Base-by-base conservation (phyloP, 2,797 vertebrate species). In the Decapterus maruadsi region DNA sequence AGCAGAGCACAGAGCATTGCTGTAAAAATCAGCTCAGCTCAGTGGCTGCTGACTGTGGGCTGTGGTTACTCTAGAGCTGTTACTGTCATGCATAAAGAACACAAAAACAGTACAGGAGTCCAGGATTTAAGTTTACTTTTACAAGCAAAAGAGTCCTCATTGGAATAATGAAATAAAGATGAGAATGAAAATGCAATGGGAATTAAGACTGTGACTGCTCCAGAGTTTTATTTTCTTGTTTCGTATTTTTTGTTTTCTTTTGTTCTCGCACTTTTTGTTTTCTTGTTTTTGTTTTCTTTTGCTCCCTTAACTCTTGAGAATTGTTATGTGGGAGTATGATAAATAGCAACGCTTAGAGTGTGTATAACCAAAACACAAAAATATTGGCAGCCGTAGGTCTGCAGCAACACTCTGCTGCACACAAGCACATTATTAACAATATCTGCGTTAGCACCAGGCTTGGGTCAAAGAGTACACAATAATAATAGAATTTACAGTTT, bases 101-200 rank as follows among this genome's bases (percentile, higher is more conserved):
- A 69, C 64, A 78, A 42, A 73, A 61, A 77, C 45, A 65, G 61
- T 55, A 34, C 46, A 76, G 60, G 38, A 81, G 72, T 80, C 78
- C 69, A 88, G 63, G 74, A 78, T 85, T 89, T 81, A 67, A 80
- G 77, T 87, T 88, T 86, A 89, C 90, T 90, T 89, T 87, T 62
- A 72, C 61, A 40, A 84, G 68, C 62, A 36, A 66, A 31, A 62
- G 72, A 82, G 81, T 70, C 58, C 77, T 90, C 86, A 6, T 62
- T 56, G 88, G 85, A 76, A 86, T 84, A 88, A 93, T 93, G 80
- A 92, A 93, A 92, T 87, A 91, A 89, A 89, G 80, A 92, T 92
- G 88, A 89, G 81, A 88, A 67, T 68, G 71, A 89, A 90, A 87
- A 89, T 82, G 84, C 86, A 83, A 64, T 73, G 85, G 90, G 89